Evolutionary conservation across 1,140 invertebrate species (phyloP).

Genomic region (Cyclargus thomasi): DNA sequence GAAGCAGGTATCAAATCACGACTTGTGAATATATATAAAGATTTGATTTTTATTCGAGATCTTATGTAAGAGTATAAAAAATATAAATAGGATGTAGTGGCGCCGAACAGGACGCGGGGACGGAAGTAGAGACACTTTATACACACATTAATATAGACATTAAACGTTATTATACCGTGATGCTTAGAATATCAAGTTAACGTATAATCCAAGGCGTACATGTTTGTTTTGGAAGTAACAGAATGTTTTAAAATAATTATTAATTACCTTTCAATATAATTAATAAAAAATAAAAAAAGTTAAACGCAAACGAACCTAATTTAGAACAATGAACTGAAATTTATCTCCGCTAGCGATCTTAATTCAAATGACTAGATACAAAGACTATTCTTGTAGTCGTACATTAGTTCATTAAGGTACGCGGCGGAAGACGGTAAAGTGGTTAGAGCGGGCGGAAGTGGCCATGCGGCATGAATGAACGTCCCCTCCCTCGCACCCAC

Average conservation of each 20-base stretch:
- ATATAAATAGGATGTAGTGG: constrained; percentile 53
- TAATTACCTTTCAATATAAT: not conserved
- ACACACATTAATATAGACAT: constrained; percentile 16
- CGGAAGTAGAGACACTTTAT: constrained; percentile 40
- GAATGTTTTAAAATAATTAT: not conserved
- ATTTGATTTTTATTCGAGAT: constrained; percentile 10
- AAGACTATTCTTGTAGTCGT: constrained; percentile 1
- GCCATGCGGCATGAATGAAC: constrained; percentile 61
- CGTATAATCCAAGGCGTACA: no score
- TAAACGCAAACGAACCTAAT: not conserved
- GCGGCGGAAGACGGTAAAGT: constrained; percentile 32
- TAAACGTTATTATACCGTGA: constrained; percentile 8
- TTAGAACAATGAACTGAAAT: not conserved
- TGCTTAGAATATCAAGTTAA: not conserved
- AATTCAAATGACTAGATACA: not conserved
- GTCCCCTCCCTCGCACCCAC: constrained; percentile 34
- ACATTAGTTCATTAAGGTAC: constrained; percentile 13
- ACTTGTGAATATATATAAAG: constrained; percentile 16
- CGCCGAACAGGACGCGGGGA: constrained; percentile 35
- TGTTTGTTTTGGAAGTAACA: no score
- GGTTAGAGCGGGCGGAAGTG: constrained; percentile 48
- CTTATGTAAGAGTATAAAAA: constrained; percentile 21
- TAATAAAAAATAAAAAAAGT: not conserved
- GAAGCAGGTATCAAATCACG: constrained; percentile 4
- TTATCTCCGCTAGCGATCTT: not conserved